phyloP scores from a whole-genome alignment of 2,797 vertebrate species.

The Cygnus olor region DNA sequence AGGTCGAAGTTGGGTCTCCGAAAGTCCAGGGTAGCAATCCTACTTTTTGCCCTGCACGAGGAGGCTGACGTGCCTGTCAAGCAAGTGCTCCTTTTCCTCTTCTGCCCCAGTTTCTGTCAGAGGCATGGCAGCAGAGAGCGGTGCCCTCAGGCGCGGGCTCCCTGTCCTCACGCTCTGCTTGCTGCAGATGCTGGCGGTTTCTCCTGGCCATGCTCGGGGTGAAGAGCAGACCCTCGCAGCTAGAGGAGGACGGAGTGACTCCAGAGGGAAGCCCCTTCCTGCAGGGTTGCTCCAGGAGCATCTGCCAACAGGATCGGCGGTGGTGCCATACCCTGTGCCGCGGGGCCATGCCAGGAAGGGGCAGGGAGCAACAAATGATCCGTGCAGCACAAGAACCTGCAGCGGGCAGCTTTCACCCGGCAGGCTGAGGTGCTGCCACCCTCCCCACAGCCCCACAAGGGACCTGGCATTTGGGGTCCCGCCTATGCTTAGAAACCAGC shows the following conservation, averaged over 20 bases:
- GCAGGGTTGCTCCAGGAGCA: neutral
- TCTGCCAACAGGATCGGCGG: neutral
- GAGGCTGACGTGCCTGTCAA: neutral
- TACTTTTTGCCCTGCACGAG: no score
- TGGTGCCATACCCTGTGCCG: rapidly evolving
- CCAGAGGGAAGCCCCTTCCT: neutral
- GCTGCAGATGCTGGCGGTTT: rapidly evolving
- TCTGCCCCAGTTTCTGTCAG: neutral
- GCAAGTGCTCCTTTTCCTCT: neutral
- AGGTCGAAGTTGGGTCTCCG: no score
- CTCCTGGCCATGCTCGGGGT: neutral
- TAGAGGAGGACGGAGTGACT: neutral
- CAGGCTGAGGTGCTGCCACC: neutral
- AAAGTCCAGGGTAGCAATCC: no score
- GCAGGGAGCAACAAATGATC: neutral
- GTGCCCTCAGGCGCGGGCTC: neutral
- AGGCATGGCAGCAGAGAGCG: neutral
- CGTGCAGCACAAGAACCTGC: neutral
- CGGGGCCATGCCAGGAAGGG: neutral
- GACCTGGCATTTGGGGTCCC: neutral
- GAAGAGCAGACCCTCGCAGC: neutral
- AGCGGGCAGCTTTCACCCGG: neutral
- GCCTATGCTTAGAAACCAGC: rapidly evolving
- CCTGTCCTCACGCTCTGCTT: neutral
- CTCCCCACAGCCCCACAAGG: no score